These are phyloP conservation scores for Drosophila trapezifrons DNA, from an alignment of 1,140 invertebrate genomes.

Conservation along the genomic window DNA sequence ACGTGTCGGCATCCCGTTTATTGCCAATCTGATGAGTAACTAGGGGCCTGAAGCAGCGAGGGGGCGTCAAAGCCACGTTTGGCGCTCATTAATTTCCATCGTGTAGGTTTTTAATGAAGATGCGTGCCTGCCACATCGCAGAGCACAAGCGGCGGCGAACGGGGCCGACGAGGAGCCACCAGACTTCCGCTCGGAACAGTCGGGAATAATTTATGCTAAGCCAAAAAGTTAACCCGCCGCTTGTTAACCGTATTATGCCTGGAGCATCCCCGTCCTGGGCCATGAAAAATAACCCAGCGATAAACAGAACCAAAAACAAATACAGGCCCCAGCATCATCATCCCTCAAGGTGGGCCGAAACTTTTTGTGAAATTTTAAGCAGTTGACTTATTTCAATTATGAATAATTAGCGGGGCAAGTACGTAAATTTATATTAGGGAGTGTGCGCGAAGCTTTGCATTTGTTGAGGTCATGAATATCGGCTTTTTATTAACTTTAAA, in stretches of 20 bases:
- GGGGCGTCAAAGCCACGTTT: constrained; percentile 52
- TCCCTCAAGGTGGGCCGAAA: constrained; percentile 30
- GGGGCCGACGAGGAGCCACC: not conserved
- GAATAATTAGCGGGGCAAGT: constrained; percentile 45
- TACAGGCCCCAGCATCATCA: constrained; percentile 3
- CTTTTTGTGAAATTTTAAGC: constrained; percentile 51
- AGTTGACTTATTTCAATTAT: constrained; percentile 66
- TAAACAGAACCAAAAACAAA: constrained; percentile 21
- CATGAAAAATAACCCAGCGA: constrained; percentile 28
- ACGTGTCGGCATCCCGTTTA: constrained; percentile 70
- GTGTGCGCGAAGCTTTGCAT: not conserved
- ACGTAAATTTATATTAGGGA: constrained; percentile 14
- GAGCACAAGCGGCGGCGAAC: not conserved
- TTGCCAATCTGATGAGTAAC: constrained; percentile 57
- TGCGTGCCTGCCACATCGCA: constrained; percentile 50
- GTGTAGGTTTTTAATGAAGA: constrained; percentile 79
- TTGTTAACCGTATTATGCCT: constrained; percentile 63
- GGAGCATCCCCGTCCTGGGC: constrained; percentile 23
- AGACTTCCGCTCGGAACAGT: constrained; percentile 26
- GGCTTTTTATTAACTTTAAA: not conserved
- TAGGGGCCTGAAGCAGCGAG: not conserved
- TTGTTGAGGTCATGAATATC: constrained; percentile 7
- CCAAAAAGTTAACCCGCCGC: constrained; percentile 69
- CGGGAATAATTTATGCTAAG: constrained; percentile 73
- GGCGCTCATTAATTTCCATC: constrained; percentile 74